Conservation (phyloP, 2,797 vertebrate species). For the Pseudomugil tenellus region DNA sequence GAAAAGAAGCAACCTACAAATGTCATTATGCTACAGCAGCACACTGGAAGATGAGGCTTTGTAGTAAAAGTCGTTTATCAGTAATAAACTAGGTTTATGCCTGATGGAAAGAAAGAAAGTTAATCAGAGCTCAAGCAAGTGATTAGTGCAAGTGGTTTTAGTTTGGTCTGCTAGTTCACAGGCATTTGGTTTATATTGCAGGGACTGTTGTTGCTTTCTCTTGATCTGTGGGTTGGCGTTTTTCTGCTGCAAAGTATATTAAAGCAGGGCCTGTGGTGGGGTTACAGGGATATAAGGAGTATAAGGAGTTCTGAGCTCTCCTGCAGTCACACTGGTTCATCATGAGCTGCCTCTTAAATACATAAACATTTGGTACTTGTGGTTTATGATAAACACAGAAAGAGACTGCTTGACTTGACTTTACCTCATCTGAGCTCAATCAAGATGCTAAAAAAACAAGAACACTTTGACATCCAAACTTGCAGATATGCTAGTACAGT, state of each 20-base stretch:
- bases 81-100: constrained; percentile 21
- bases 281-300: constrained; percentile 47
- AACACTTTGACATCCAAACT: constrained; percentile 1
- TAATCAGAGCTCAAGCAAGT: constrained; percentile 38
- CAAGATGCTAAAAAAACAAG: constrained; percentile 18
- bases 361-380: constrained; percentile 12
- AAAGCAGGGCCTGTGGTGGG: constrained; percentile 35
- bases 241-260: constrained; percentile 45
- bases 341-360: constrained; percentile 21
- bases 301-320: constrained; percentile 45
- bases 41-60: neutral
- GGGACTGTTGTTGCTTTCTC: constrained; percentile 20
- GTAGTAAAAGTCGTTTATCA: neutral
- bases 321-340: constrained; percentile 37
- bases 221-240: constrained; percentile 41
- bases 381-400: neutral
- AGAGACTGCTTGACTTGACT: constrained; percentile 21
- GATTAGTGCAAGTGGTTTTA: constrained; percentile 49
- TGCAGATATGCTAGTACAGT: neutral
- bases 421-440: constrained; percentile 4
- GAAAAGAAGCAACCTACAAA: constrained; percentile 1
- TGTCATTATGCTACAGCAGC: neutral
- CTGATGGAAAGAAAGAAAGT: constrained; percentile 16
- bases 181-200: constrained; percentile 49
- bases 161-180: constrained; percentile 45